Evolutionary conservation across 2,797 vertebrate genomes (phyloP).

Genomic region (Tauraco hartlaubi): DNA sequence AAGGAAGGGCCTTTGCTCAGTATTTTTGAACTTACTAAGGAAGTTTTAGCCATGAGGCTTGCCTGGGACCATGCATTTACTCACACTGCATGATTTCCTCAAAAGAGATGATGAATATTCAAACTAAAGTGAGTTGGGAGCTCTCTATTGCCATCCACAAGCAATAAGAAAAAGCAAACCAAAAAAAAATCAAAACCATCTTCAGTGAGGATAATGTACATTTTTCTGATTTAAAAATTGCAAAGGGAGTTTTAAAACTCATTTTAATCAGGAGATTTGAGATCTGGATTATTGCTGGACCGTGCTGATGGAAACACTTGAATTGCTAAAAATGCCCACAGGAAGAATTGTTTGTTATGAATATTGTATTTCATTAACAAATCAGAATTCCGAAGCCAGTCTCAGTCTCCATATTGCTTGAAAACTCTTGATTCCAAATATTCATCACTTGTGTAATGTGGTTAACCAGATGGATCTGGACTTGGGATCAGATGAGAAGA

Average conservation of each 20-base stretch:
- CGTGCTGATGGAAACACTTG: background rate
- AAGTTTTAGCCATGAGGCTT: background rate
- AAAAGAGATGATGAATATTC: background rate
- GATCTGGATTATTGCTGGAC: background rate
- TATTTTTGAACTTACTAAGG: background rate
- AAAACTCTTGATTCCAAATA: background rate
- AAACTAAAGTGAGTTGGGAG: background rate
- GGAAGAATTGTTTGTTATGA: background rate
- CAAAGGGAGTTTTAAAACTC: background rate
- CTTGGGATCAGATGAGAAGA: background rate
- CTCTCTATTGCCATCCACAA: background rate
- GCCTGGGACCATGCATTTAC: background rate
- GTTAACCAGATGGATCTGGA: background rate
- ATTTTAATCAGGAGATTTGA: background rate
- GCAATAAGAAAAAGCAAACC: background rate
- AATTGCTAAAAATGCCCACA: background rate
- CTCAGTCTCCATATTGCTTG: background rate
- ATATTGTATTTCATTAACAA: slow-evolving; percentile 2
- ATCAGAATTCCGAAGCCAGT: background rate
- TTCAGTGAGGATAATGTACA: background rate
- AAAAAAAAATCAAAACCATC: background rate
- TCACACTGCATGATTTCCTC: background rate
- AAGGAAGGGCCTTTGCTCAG: background rate
- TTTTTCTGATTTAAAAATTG: background rate
- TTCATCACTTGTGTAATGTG: background rate